Evolutionary conservation across 2,113 vertebrate genomes (phyloP).

Genomic region (Nothocercus julius): DNA sequence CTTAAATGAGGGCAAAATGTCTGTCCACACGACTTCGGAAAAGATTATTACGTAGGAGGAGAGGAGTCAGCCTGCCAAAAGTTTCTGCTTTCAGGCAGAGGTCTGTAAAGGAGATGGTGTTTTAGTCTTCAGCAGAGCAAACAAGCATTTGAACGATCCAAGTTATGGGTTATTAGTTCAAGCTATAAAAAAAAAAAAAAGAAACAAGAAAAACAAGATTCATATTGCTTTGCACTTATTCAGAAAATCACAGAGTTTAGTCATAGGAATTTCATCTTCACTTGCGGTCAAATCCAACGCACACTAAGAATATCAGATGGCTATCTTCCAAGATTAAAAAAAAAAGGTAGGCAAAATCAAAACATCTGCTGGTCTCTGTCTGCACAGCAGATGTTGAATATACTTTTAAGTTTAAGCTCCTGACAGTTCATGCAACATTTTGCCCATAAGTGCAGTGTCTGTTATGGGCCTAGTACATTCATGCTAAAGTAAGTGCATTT

Average conservation of each 20-base stretch:
- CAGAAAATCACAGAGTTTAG: constrained; percentile 18
- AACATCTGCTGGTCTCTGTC: constrained; percentile 46
- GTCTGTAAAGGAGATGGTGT: neutral
- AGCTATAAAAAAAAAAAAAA: constrained; percentile 12
- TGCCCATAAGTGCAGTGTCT: neutral
- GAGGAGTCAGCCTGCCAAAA: constrained; percentile 42
- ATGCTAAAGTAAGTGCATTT: neutral
- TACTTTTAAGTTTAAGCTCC: constrained; percentile 6
- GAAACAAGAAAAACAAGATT: constrained; percentile 19
- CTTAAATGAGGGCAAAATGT: constrained; percentile 49
- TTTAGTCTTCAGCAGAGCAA: constrained; percentile 49
- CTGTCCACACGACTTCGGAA: constrained; percentile 37
- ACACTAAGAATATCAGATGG: constrained; percentile 6
- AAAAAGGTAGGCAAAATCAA: constrained; percentile 42
- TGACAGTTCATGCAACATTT: neutral
- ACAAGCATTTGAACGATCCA: constrained; percentile 2
- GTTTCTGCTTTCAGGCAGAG: constrained; percentile 52
- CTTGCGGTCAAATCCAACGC: neutral
- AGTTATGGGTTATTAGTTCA: constrained; percentile 58
- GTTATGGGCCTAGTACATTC: neutral
- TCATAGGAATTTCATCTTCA: constrained; percentile 29
- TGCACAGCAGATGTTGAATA: constrained; percentile 49
- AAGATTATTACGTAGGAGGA: constrained; percentile 40
- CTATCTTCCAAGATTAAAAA: neutral
- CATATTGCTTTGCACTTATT: neutral